Evolutionary conservation across 2,888 invertebrate genomes (phyloP), one percentile per base, ranked within the genome.

Genomic region (Sphaerophoria rueppellii): DNA sequence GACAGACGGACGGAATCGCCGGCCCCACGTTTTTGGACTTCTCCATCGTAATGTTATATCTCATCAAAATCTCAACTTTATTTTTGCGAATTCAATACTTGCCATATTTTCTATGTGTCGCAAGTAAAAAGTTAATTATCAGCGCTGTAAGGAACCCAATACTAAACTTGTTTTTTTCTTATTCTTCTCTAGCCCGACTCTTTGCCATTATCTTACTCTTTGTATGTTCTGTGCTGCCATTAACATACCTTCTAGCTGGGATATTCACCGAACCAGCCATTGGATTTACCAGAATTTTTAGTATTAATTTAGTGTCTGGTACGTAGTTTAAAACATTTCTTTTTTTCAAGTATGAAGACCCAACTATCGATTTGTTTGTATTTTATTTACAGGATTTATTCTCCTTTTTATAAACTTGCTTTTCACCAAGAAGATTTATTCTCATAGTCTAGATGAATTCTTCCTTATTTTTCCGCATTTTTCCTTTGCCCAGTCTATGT

Each of bases 221-320:
- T 90, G 96, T 95, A 0, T 95, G 94, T 89, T 93, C 95, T 0
- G 94, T 95, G 90, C 90, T 97, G 81, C 97, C 97, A 0, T 91
- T 96, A 48, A 94, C 94, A 87, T 97, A 96, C 89, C 88, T 96
- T 7, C 90, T 94, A 54, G 95, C 96, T 0, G 94, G 94, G 88
- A 81, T 94, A n/a, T 96, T 96, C 90, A 92, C 92, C 6, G 94
- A 95, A 6, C 95, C 97, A 0, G 94, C 97, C 0, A 93, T 95
- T 0, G 97, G 96, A 9, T 96, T 95, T 90, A 95, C 95, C 0
- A 93, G 95, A 87, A 93, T 95, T 88, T 95, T 95, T 48, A 94
- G 96, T 88, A 91, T 95, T 48, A 96, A 96, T 88, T 93, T 95
- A 11, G 93, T 97, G 75, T 93, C 95, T 78, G 97, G 96, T 95